Evolutionary conservation across 2,113 vertebrate genomes (phyloP).

Genomic region (Planiliza haematocheilus): DNA sequence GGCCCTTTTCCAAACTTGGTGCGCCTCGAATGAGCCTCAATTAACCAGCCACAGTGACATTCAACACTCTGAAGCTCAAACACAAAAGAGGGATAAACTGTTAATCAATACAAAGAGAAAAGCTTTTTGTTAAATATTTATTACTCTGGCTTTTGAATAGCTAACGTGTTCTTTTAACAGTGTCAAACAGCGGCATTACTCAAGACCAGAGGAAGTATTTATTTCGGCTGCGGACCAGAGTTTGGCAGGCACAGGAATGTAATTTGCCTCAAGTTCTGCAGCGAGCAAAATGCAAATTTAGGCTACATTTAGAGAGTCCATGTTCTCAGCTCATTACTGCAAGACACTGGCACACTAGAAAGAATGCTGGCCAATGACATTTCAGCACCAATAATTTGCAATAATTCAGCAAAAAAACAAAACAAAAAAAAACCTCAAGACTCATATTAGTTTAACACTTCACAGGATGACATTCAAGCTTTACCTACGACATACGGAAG

Average conservation of each 20-base stretch:
- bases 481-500: background rate
- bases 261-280: constrained; percentile 50
- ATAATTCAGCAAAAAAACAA: constrained; percentile 27
- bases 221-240: constrained; percentile 10
- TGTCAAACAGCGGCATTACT: constrained; percentile 26
- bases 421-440: constrained; percentile 24
- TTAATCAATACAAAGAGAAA: constrained; percentile 33
- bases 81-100: constrained; percentile 37
- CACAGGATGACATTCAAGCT: constrained; percentile 30
- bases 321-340: constrained; percentile 39
- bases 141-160: constrained; percentile 22
- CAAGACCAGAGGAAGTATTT: constrained; percentile 15
- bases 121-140: background rate
- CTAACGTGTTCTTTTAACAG: constrained; percentile 5
- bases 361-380: constrained; percentile 34
- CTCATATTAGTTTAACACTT: constrained; percentile 18
- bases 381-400: constrained; percentile 23
- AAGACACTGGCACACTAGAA: constrained; percentile 10
- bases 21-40: background rate
- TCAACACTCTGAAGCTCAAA: constrained; percentile 4
- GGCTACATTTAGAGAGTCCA: constrained; percentile 29
- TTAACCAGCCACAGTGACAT: constrained; percentile 8
- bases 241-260: constrained; percentile 36
- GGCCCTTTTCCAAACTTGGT: background rate
- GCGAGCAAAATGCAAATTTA: constrained; percentile 55